A percentile compares a stretch with the other conserved stretches of the same genome.
phyloP scores from a whole-genome alignment of 2,113 vertebrate species.

The Eidolon helvum region DNA sequence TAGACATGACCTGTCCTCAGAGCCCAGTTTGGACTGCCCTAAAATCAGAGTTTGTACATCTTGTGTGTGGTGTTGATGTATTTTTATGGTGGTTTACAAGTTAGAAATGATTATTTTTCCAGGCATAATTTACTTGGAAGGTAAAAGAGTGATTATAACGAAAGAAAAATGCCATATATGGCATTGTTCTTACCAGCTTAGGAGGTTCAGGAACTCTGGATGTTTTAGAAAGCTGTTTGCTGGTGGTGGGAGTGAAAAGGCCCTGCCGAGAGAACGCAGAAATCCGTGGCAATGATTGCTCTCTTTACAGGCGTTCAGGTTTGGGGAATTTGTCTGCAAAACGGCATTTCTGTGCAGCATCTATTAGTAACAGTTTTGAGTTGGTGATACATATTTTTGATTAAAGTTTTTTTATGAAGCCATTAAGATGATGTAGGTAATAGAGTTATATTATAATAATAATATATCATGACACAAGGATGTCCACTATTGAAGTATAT shows the following conservation, averaged over 20 bases:
- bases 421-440: background rate
- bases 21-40: background rate
- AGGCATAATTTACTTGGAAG: conserved; percentile 26
- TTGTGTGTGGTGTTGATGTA: background rate
- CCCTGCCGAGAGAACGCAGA: background rate
- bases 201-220: background rate
- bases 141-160: background rate
- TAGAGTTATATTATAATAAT: background rate
- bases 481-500: background rate
- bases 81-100: background rate
- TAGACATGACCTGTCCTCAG: background rate
- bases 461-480: background rate
- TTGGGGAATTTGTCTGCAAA: background rate
- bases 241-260: background rate
- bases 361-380: background rate
- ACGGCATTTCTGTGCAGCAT: background rate
- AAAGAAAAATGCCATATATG: background rate
- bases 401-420: background rate
- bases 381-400: background rate
- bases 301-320: background rate
- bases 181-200: background rate
- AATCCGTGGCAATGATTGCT: background rate
- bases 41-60: background rate
- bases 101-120: background rate
- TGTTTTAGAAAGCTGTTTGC: background rate